Evolutionary conservation across 2,888 invertebrate genomes (phyloP).

Genomic region (Acleris emargana): DNA sequence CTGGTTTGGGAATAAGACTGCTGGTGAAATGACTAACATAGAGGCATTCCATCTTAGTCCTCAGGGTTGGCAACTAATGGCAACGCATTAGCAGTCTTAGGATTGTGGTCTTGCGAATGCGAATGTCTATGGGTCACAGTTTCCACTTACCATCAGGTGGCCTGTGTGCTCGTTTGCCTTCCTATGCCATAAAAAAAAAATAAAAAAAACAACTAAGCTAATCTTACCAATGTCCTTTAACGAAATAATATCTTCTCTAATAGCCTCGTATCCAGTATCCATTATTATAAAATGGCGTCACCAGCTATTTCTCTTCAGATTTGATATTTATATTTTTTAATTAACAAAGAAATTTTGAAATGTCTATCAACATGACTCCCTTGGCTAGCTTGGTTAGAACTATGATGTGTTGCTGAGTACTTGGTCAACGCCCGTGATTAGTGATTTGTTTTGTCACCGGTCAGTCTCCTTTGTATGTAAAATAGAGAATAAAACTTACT

Average conservation of each 20-base stretch:
- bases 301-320: neutral
- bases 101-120: no score
- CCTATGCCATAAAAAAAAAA: no score
- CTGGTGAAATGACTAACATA: no score
- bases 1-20: no score
- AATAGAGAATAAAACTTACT: constrained; percentile 17
- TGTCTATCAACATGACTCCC: constrained; percentile 13
- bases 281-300: constrained; percentile 6
- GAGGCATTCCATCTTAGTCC: no score
- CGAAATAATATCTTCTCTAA: constrained; percentile 1
- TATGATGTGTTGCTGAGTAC: constrained; percentile 12
- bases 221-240: constrained; percentile 19
- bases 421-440: constrained; percentile 11
- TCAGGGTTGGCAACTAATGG: no score
- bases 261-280: constrained; percentile 17
- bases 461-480: constrained; percentile 30
- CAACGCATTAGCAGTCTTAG: no score
- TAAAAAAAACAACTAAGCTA: no score
- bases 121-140: no score
- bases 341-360: constrained; percentile 28
- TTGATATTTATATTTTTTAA: no score
- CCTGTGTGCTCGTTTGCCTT: no score
- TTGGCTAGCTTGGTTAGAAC: neutral
- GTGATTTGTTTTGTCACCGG: constrained; percentile 11
- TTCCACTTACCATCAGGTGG: no score